Base-by-base conservation (phyloP, 2,888 invertebrate species). In the Bembecia ichneumoniformis region DNA sequence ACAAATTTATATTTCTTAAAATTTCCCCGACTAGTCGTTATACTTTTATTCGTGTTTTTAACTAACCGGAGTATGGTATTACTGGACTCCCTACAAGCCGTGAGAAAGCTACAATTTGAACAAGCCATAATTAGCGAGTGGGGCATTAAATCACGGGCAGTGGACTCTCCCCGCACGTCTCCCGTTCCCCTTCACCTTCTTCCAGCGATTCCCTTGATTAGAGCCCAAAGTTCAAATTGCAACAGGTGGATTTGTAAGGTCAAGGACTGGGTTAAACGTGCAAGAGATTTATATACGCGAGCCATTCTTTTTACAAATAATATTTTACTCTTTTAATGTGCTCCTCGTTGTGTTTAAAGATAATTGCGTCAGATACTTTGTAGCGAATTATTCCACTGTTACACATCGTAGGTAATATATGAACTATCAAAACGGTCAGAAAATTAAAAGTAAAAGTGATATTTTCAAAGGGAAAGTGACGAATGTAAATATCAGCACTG, bases 81-180 rank as follows among this genome's bases (percentile, higher is more conserved):
- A 66, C 65, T 69, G 60, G 71, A 66, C 65, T 28, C 28, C 52
- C 49, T 50, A 51, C 57, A 60, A 65, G 63, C 77, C 82, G 82
- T 84, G 86, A 82, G 86, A 86, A 86, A 83, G 82, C 68, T 78
- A 83, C 82, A 84, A 82, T 84, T 87, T 86, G 83, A 83, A 83
- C 84, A 84, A 80, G 81, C 80, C 83, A 79, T 83, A 87, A 87
- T 87, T 86, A 87, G 83, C 79, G 75, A 77, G 77, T 66, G 71
- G 68, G 56, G 75, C 69, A 79, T 83, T 84, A 84, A 87, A 87
- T 87, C 84, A 83, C 77, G 68, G 73, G 66, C 67, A 65, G 58
- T 60, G 66, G 59, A 58, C 63, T 60, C 66, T 58, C 58, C 54
- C 65, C 58, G 50, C 54, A 53, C 50, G 54, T 50, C 52, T 47